A percentile compares a stretch with the other conserved stretches of the same genome.
Conservation (phyloP, 2,113 vertebrate genomes). For the Orientallactaga bullata region DNA sequence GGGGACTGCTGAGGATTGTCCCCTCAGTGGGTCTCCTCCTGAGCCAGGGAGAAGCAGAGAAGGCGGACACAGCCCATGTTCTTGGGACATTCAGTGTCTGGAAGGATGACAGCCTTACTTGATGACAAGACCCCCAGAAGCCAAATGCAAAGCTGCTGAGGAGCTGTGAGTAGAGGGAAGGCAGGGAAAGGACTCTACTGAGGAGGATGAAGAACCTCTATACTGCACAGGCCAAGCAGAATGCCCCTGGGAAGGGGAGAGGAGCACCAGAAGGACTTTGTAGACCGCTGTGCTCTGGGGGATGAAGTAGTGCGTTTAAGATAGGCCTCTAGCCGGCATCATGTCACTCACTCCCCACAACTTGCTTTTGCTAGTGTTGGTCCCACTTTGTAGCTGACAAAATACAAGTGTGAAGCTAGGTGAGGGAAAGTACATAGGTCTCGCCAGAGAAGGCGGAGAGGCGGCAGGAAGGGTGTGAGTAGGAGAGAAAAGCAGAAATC, state of each 20-base stretch:
- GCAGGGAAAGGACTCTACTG: not conserved
- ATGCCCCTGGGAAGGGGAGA: not conserved
- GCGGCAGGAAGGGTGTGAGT: not conserved
- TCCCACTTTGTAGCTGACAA: not conserved
- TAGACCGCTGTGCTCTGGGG: not conserved
- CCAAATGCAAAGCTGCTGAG: not conserved
- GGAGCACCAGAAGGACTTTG: not conserved
- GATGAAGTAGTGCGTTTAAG: not conserved
- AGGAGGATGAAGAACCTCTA: not conserved
- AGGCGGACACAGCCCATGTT: not conserved
- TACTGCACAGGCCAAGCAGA: not conserved
- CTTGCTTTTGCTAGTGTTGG: not conserved
- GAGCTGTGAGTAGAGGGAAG: not conserved
- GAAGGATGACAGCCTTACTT: not conserved
- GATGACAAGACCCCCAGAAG: not conserved
- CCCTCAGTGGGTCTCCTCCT: not conserved
- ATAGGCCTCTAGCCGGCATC: accelerated
- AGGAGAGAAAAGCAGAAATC: not conserved
- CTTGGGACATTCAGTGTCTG: not conserved
- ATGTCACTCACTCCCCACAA: not conserved
- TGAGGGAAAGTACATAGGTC: not conserved
- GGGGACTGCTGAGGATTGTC: not conserved
- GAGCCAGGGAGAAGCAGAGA: not conserved
- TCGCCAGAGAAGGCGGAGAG: not conserved
- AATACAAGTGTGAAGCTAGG: not conserved